These are phyloP conservation scores for Motacilla tschutschensis DNA, from an alignment of 2,113 vertebrate species.

Conservation along the genomic window DNA sequence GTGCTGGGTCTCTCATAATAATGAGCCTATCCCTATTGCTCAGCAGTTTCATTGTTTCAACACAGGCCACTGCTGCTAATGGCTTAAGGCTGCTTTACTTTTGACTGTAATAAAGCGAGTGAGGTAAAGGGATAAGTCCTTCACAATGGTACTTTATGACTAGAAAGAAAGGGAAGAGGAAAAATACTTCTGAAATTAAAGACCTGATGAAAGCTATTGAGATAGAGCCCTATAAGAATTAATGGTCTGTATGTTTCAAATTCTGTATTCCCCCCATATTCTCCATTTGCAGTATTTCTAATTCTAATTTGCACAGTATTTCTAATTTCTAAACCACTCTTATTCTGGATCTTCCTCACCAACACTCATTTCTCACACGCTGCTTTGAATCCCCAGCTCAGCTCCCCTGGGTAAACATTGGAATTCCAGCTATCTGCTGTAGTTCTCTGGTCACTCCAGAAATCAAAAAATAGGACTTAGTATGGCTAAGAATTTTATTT, in stretches of 20 bases:
- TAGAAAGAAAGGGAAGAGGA: background rate
- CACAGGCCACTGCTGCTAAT: background rate
- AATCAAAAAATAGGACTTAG: background rate
- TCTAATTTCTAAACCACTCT: background rate
- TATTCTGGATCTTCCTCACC: background rate
- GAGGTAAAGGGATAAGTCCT: background rate
- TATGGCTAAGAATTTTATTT: background rate
- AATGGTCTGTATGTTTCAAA: background rate
- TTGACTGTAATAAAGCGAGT: background rate
- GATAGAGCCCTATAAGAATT: background rate
- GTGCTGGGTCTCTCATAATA: background rate
- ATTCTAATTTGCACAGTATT: background rate
- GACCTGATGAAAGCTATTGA: background rate
- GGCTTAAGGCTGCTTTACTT: background rate
- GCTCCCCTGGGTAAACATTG: background rate
- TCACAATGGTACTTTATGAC: background rate
- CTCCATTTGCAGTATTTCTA: background rate
- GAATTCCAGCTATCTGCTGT: background rate
- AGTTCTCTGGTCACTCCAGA: background rate
- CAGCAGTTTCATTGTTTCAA: constrained; percentile 19
- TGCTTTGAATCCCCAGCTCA: background rate
- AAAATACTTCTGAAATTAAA: background rate
- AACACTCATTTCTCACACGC: background rate
- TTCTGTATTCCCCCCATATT: background rate
- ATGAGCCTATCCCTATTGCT: background rate